Base-by-base conservation (phyloP, 2,888 invertebrate species). In the Drosophila subquinaria region DNA sequence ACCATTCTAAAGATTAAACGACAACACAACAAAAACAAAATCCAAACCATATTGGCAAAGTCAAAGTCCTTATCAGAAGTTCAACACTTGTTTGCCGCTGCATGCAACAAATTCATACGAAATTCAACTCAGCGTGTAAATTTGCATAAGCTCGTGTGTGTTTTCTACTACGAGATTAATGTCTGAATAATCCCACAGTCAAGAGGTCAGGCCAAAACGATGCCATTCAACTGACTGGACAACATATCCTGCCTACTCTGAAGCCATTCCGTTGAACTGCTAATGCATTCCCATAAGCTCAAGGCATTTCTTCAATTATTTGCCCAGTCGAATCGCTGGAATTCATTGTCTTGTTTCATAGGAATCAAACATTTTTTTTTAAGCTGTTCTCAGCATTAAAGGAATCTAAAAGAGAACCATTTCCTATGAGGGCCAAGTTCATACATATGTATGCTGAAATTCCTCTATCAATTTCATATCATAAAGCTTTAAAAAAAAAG, bases 1-100 rank as follows among this genome's bases (percentile, higher is more conserved):
- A 52, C 67, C 62, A 62, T 63, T 48, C 48, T 50, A 70, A 38
- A 42, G 53, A 53, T 53, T 40, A 53, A 53, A 53, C 40, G 6
- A 40, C n/a, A 40, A 27, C 36, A 17, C 15, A 40, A 10, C 5
- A 27, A 27, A 5, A 51, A 13, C 9, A 23, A 38, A n/a, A 40
- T 15, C 13, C 30, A 45, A 20, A 40, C 15, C 36, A 36, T 35
- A 60, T 60, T 45, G 47, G 0, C 17, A 33, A 53, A 27, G 56
- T 57, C 62, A 53, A 63, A 55, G 70, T 57, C 35, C 56, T n/a
- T 47, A 11, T 40, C 11, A 48, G 3, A 48, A 63, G 52, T 47
- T 53, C 61, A 52, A 56, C 59, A 57, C 17, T 40, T 42, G 0
- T 11, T 2, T 11, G 23, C 1, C 42, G 63, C 48, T 55, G 63